Evolutionary conservation across 2,797 vertebrate genomes (phyloP).

Genomic region (Eremophila alpestris): DNA sequence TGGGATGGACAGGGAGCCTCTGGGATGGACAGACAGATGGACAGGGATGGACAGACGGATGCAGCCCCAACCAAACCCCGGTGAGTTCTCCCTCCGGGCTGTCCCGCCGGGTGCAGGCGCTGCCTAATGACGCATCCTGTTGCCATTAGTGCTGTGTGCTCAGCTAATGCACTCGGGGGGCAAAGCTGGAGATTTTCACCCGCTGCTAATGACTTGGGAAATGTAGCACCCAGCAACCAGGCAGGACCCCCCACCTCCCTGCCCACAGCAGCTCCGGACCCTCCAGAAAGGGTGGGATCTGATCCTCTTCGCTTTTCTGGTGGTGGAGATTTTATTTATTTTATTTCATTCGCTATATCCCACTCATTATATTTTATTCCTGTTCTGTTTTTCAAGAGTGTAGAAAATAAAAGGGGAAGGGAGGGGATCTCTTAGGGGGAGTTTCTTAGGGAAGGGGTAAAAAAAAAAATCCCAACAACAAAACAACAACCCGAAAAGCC

Average conservation of each 20-base stretch:
- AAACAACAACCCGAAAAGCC: constrained; percentile 20
- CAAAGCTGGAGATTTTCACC: constrained; percentile 82
- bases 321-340: not conserved
- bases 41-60: fast-evolving
- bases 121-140: constrained; percentile 77
- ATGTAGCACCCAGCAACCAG: constrained; percentile 76
- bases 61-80: not conserved
- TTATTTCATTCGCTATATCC: not conserved
- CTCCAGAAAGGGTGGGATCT: not conserved
- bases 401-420: not conserved
- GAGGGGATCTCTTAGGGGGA: not conserved
- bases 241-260: not conserved
- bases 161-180: constrained; percentile 80
- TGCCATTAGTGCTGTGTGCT: constrained; percentile 84
- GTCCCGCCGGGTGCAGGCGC: constrained; percentile 39
- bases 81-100: not conserved
- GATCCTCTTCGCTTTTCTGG: not conserved
- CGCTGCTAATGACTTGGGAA: constrained; percentile 81
- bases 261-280: not conserved
- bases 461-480: not conserved
- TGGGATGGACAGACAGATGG: fast-evolving
- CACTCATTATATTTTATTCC: not conserved
- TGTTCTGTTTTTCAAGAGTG: not conserved
- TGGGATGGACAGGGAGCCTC: fast-evolving
- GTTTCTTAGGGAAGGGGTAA: not conserved